Conservation (phyloP, 2,888 invertebrate genomes). For the Horisme vitalbata region DNA sequence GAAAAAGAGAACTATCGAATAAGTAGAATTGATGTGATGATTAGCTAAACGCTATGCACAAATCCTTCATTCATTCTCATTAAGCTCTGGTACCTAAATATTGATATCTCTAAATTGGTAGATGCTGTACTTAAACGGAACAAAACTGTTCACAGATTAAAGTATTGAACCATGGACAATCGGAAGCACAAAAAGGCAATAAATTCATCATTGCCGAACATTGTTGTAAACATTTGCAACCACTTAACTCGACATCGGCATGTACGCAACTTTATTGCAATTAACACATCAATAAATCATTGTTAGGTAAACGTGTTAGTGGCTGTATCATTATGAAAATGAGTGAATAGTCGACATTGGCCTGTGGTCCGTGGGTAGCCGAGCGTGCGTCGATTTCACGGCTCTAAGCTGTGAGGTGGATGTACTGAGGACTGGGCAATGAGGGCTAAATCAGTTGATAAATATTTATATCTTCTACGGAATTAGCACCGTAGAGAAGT, state of each 20-base stretch:
- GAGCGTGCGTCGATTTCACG: constrained; percentile 47
- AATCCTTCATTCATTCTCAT: too few species aligned
- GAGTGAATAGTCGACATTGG: constrained; percentile 35
- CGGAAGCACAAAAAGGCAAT: background rate
- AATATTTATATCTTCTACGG: too few species aligned
- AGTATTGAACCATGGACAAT: constrained; percentile 6
- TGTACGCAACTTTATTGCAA: constrained; percentile 26
- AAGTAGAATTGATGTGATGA: too few species aligned
- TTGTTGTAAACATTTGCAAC: constrained; percentile 1
- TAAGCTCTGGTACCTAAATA: too few species aligned
- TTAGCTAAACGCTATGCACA: too few species aligned
- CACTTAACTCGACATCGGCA: constrained; percentile 8
- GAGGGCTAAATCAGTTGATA: background rate
- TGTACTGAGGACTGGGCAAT: constrained; percentile 1
- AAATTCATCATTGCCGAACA: background rate
- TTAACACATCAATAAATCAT: constrained; percentile 26
- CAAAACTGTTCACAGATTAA: too few species aligned
- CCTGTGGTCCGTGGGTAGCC: constrained; percentile 32
- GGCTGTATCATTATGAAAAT: constrained; percentile 27
- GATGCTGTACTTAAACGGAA: too few species aligned
- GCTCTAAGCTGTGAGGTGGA: constrained; percentile 11
- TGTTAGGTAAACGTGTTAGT: constrained; percentile 24
- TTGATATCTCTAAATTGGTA: too few species aligned
- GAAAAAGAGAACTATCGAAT: too few species aligned
- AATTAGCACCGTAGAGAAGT: too few species aligned